A percentile compares a stretch with the other conserved stretches of the same genome.
These are phyloP conservation scores for Zeus faber DNA, from an alignment of 2,113 vertebrate species.

Conservation along the genomic window DNA sequence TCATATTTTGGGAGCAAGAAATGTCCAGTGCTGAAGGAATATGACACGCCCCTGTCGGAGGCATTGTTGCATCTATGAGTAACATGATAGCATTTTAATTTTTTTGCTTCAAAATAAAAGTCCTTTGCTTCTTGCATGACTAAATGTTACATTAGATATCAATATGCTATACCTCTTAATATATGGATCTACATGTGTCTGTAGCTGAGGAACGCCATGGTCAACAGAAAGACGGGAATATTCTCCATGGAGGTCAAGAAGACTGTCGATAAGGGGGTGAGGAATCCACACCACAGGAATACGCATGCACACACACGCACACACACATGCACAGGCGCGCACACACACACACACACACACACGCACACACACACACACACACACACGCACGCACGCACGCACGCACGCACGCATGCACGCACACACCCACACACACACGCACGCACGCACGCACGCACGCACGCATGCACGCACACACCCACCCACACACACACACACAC, in stretches of 20 bases:
- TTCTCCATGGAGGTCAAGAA: constrained; percentile 99
- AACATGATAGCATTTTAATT: no score
- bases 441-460: neutral
- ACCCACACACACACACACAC: neutral
- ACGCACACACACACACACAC: neutral
- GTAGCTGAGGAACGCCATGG: constrained; percentile 96
- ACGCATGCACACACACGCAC: neutral
- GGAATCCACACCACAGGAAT: constrained; percentile 14
- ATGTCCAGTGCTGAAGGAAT: no score
- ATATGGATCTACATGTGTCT: neutral
- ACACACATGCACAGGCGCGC: neutral
- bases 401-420: neutral
- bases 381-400: constrained; percentile 12
- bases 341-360: neutral
- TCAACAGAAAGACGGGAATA: constrained; percentile 94
- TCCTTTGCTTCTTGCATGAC: no score
- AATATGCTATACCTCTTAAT: no score
- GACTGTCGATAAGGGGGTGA: constrained; percentile 97
- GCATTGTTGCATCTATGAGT: no score
- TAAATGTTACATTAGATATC: no score
- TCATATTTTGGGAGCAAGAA: no score
- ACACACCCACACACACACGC: neutral
- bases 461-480: constrained; percentile 11
- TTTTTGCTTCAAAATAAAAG: no score
- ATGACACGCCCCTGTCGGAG: no score